These are phyloP conservation scores for Siphlonurus alternatus DNA, from an alignment of 2,888 invertebrate genomes.

Conservation along the genomic window DNA sequence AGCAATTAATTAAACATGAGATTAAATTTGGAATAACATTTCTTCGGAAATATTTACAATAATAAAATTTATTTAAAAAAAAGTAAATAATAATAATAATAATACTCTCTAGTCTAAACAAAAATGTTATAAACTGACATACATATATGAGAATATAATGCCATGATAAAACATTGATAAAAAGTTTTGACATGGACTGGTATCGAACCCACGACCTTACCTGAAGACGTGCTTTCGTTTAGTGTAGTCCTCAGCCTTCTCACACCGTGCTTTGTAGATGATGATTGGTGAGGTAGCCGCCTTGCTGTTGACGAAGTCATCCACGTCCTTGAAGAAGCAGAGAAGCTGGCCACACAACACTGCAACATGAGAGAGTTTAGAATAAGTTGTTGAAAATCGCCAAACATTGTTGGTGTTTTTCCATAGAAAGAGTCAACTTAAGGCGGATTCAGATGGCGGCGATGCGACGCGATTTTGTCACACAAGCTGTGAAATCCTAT, in stretches of 20 bases:
- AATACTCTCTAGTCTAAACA: too few species aligned
- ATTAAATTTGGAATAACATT: too few species aligned
- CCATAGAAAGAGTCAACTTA: background rate
- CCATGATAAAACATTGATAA: too few species aligned
- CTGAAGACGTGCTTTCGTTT: constrained; percentile 85
- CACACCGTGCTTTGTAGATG: constrained; percentile 57
- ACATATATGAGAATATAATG: too few species aligned
- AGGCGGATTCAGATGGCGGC: too few species aligned
- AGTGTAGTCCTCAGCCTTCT: constrained; percentile 81
- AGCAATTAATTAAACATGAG: too few species aligned
- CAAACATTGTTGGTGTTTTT: background rate
- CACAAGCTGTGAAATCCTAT: too few species aligned
- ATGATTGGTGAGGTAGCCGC: constrained; percentile 77
- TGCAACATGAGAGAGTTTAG: constrained; percentile 16
- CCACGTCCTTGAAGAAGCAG: constrained; percentile 94
- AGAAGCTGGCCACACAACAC: constrained; percentile 92
- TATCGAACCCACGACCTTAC: constrained; percentile 14
- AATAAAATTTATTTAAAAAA: too few species aligned
- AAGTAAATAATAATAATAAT: too few species aligned
- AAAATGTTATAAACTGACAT: too few species aligned
- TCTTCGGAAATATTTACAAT: too few species aligned
- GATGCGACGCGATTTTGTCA: too few species aligned
- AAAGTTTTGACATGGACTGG: background rate
- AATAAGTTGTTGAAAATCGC: background rate
- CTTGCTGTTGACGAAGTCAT: constrained; percentile 74